A percentile compares a stretch with the other conserved stretches of the same genome.
Conservation (phyloP, 2,797 vertebrate species). For the Fringilla coelebs region DNA sequence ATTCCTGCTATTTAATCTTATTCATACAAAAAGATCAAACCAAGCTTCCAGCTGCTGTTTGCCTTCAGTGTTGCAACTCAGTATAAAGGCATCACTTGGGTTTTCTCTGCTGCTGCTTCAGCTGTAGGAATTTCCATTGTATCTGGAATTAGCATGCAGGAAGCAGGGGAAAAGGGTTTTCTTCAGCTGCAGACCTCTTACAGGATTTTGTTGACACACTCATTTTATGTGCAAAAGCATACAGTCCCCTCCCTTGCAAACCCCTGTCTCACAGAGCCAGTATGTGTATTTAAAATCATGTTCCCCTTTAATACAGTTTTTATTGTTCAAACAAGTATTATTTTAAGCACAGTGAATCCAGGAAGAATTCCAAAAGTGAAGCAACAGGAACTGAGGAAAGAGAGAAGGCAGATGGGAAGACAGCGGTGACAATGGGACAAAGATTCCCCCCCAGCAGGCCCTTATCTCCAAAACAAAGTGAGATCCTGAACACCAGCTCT, state of each 20-base stretch:
- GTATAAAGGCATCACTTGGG: not conserved
- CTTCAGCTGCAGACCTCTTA: slow-evolving; percentile 1
- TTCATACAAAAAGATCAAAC: slow-evolving; percentile 19
- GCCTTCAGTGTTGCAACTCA: not conserved
- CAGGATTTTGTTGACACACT: slow-evolving; percentile 11
- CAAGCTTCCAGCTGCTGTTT: slow-evolving; percentile 7
- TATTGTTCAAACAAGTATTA: slow-evolving; percentile 36
- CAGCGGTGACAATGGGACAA: not conserved
- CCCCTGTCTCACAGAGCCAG: not conserved
- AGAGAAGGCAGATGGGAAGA: not conserved
- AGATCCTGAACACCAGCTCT: not conserved
- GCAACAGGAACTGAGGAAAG: not conserved
- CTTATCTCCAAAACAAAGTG: not conserved
- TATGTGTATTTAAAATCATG: slow-evolving; percentile 11
- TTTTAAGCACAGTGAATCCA: slow-evolving; percentile 32
- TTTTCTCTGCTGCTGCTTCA: not conserved
- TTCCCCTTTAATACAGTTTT: slow-evolving; percentile 10
- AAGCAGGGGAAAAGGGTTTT: not conserved
- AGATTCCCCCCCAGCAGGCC: not conserved
- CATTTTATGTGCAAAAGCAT: not conserved
- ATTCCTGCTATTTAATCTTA: not conserved
- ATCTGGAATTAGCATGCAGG: not conserved
- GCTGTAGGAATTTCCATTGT: not conserved
- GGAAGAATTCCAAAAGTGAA: not conserved
- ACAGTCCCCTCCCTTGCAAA: not conserved